Base-by-base conservation (phyloP, 1,140 invertebrate genomes). In the Cherax destructor region DNA sequence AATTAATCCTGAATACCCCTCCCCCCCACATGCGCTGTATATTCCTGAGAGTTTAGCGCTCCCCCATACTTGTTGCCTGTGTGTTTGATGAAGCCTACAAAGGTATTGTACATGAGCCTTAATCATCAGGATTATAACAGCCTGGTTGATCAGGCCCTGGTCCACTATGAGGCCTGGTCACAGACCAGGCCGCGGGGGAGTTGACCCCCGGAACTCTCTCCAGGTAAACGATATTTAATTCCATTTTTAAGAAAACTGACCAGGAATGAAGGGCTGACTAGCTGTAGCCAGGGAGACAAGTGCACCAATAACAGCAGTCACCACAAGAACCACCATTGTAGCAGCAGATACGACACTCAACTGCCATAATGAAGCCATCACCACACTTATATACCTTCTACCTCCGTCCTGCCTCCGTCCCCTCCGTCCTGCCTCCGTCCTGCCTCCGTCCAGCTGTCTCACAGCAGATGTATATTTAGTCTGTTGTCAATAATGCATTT, bases 351-450 rank as follows among this genome's bases (percentile, higher is more conserved):
- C 65, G 59, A 80, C 80, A 56, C 86, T 80, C 21, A 30, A 84
- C 80, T 90, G 88, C 76, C 88, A 90, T 50, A 18, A 47, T 13
- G 41, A 21, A 16, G 80, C 80, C 88, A 90, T 83, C 18, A n/a
- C n/a, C n/a, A n/a, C n/a, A n/a, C n/a, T 30, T 13, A 30, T 5
- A 24, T 21, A n/a, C 56, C 47, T 47, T 41, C 77, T 90, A 83
- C 84, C 83, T 65, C 30, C 2, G 30, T 30, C 18, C 21, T 24
- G 50, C 30, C 72, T 49, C 50, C 52, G 18, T 24, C 16, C 18
- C 30, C 30, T 41, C 2, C 30, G 30, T 41, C 30, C 30, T 41
- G 30, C 30, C 30, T 41, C 30, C 30, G 30, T 41, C 30, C 30
- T 41, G 0, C 30, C 30, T 41, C 30, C 30, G 30, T 24, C 9